Percentiles rank a stretch among this genome's conserved stretches.
Conservation (phyloP, 2,797 vertebrate species). For the Decapterus maruadsi region DNA sequence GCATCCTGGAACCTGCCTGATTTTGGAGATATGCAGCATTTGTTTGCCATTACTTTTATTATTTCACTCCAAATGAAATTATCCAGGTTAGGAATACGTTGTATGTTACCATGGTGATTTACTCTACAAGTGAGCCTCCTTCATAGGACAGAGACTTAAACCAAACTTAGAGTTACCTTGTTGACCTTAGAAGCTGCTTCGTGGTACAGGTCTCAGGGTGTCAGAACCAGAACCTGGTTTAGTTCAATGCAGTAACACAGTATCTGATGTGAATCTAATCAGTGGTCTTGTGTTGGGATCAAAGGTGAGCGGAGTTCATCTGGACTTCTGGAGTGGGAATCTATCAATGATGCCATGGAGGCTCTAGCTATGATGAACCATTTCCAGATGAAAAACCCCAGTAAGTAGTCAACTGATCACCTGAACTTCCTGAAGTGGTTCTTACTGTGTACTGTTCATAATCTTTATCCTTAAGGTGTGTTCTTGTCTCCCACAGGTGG, state of each 20-base stretch:
- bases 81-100: too few relatives aligned
- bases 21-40: too few relatives aligned
- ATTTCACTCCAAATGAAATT: too few relatives aligned
- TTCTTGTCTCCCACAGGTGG: conserved; percentile 83
- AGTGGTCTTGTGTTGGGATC: conserved; percentile 29
- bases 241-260: neutral
- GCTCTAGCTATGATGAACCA: conserved; percentile 95
- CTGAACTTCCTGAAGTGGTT: too few relatives aligned
- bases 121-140: too few relatives aligned
- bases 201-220: too few relatives aligned
- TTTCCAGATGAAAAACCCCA: conserved; percentile 97
- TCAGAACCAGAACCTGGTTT: neutral
- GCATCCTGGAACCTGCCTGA: too few relatives aligned
- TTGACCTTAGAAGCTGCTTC: too few relatives aligned
- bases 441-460: neutral
- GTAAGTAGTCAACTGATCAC: conserved; percentile 78
- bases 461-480: neutral
- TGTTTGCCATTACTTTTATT: too few relatives aligned
- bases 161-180: too few relatives aligned
- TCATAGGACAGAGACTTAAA: too few relatives aligned
- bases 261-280: conserved; percentile 1
- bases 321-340: conserved; percentile 94
- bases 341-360: conserved; percentile 95
- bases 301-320: conserved; percentile 94
- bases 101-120: too few relatives aligned